These are phyloP conservation scores for Latrodectus hesperus DNA, from an alignment of 2,888 invertebrate species.

Conservation along the genomic window DNA sequence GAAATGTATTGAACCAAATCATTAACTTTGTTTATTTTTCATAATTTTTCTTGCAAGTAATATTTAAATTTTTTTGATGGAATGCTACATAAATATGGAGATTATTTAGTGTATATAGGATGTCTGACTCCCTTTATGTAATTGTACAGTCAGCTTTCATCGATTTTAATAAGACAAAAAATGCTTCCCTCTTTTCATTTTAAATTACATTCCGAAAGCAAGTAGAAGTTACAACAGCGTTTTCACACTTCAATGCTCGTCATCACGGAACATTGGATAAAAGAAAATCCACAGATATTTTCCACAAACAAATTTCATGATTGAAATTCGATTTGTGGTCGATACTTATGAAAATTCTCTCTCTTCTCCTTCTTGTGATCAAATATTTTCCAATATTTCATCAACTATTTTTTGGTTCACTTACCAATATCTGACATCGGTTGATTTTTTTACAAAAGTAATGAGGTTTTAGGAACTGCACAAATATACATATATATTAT, in stretches of 20 bases:
- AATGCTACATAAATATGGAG: too few relatives aligned
- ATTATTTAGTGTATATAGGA: too few relatives aligned
- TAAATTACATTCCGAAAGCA: neutral
- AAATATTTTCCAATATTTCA: slow-evolving; percentile 63
- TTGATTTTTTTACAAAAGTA: slow-evolving; percentile 54
- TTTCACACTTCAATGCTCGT: slow-evolving; percentile 48
- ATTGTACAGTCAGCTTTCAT: neutral
- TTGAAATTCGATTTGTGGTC: slow-evolving; percentile 58
- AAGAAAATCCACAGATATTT: slow-evolving; percentile 28
- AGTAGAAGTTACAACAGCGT: slow-evolving; percentile 41
- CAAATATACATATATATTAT: slow-evolving; percentile 5
- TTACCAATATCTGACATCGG: slow-evolving; percentile 59
- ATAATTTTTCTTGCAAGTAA: too few relatives aligned
- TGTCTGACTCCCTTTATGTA: too few relatives aligned
- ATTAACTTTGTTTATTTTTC: too few relatives aligned
- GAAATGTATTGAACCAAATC: too few relatives aligned
- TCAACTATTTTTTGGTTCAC: slow-evolving; percentile 64
- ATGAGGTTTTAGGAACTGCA: slow-evolving; percentile 36
- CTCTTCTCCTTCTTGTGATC: slow-evolving; percentile 28
- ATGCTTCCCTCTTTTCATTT: neutral
- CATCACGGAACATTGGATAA: neutral
- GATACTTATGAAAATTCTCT: slow-evolving; percentile 57
- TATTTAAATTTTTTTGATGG: too few relatives aligned
- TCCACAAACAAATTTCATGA: slow-evolving; percentile 55
- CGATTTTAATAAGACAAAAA: neutral